Percentiles rank a stretch among this genome's conserved stretches.
Evolutionary conservation across 1,140 invertebrate genomes (phyloP).

Genomic region (Acromyrmex echinatior): DNA sequence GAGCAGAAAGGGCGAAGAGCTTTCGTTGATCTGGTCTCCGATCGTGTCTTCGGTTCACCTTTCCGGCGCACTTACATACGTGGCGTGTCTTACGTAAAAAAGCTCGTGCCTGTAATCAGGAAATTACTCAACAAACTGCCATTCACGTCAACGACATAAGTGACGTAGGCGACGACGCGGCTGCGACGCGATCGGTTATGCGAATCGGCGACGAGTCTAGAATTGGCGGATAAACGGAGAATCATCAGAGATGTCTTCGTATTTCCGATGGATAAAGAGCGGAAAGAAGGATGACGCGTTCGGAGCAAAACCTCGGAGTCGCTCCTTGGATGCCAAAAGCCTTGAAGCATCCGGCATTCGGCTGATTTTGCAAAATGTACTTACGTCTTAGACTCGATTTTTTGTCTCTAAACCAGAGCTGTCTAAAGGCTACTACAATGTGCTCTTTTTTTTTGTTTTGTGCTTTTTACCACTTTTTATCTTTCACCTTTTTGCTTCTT

Average conservation of each 20-base stretch:
- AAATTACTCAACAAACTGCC: neutral
- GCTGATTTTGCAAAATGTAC: slow-evolving; percentile 87
- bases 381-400: slow-evolving; percentile 12
- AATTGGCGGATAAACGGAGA: slow-evolving; percentile 19
- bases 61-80: neutral
- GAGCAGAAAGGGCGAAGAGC: neutral
- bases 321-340: slow-evolving; percentile 92
- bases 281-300: slow-evolving; percentile 89
- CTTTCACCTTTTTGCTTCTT: too few relatives aligned
- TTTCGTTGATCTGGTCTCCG: neutral
- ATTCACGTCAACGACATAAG: neutral
- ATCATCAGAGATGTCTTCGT: slow-evolving; percentile 88
- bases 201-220: neutral
- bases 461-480: neutral
- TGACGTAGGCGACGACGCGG: neutral
- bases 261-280: slow-evolving; percentile 91
- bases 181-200: slow-evolving; percentile 8
- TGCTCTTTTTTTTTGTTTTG: too few relatives aligned
- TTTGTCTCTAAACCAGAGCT: too few relatives aligned
- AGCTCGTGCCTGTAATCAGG: slow-evolving; percentile 12
- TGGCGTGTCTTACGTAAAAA: slow-evolving; percentile 4
- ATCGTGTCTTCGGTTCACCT: neutral
- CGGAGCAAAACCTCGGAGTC: slow-evolving; percentile 90
- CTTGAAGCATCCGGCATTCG: slow-evolving; percentile 91
- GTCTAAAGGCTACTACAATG: too few relatives aligned